Evolutionary conservation across 1,140 invertebrate species (phyloP).

Genomic region (Stegodyphus mimosarum): DNA sequence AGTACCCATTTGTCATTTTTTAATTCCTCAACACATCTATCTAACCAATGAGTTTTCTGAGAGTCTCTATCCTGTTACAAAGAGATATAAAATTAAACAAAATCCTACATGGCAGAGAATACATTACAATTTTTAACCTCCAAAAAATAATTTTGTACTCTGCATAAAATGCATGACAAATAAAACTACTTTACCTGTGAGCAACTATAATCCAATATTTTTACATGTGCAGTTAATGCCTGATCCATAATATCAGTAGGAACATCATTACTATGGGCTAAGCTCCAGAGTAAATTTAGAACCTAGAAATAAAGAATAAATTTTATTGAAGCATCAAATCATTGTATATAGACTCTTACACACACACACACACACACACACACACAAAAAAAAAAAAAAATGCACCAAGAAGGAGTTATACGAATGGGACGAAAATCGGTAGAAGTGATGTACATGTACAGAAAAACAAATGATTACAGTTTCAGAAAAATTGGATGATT

Average conservation of each 20-base stretch:
- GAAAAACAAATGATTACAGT: too few relatives aligned
- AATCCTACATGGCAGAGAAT: not conserved
- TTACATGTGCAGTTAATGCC: conserved; percentile 92
- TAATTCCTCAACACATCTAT: conserved; percentile 94
- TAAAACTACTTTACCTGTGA: conserved; percentile 74
- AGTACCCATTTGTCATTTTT: conserved; percentile 91
- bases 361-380: too few relatives aligned
- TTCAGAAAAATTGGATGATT: too few relatives aligned
- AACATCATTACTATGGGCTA: conserved; percentile 95
- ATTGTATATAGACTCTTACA: too few relatives aligned
- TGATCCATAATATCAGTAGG: conserved; percentile 98
- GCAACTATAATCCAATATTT: conserved; percentile 98
- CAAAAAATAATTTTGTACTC: not conserved
- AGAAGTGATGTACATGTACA: too few relatives aligned
- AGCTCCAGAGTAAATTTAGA: conserved; percentile 95
- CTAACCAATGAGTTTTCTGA: conserved; percentile 95
- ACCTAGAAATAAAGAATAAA: conserved; percentile 72
- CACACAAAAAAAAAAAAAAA: too few relatives aligned
- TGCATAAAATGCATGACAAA: conserved; percentile 2
- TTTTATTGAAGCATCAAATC: too few relatives aligned
- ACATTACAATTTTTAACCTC: not conserved
- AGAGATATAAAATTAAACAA: not conserved
- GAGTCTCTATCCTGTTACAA: conserved; percentile 85
- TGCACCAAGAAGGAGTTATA: too few relatives aligned
- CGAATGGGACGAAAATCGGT: too few relatives aligned